A percentile compares a stretch with the other conserved stretches of the same genome.
Evolutionary conservation across 2,797 vertebrate species (phyloP).

Genomic region (Anguilla obscura): DNA sequence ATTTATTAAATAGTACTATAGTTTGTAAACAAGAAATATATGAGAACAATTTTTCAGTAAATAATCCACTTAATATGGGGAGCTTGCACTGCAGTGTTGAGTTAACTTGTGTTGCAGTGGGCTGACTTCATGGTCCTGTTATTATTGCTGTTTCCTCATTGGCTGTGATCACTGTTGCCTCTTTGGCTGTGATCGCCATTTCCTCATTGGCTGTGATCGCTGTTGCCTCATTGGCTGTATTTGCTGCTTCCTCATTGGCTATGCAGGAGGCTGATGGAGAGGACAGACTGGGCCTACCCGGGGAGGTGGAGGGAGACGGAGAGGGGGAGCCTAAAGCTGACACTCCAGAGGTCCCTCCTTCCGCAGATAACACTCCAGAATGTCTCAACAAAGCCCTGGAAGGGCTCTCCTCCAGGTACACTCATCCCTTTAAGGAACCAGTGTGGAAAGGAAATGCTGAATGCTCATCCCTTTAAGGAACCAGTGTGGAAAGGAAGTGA

Average conservation of each 20-base stretch:
- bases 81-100: not conserved
- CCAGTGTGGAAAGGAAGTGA: not conserved
- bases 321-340: conserved; percentile 82
- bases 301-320: conserved; percentile 70
- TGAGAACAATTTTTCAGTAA: not conserved
- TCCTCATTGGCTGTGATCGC: not conserved
- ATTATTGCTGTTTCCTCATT: not conserved
- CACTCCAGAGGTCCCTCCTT: conserved; percentile 78
- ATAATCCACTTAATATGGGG: not conserved
- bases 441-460: not conserved
- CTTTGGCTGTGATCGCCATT: not conserved
- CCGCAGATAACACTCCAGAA: conserved; percentile 89
- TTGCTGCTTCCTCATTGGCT: not conserved
- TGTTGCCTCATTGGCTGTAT: not conserved
- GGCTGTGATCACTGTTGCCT: not conserved
- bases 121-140: not conserved
- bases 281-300: conserved; percentile 73
- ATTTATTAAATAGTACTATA: no score
- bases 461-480: not conserved
- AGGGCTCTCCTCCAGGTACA: conserved; percentile 91
- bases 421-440: not conserved
- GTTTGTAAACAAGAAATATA: not conserved
- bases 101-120: not conserved
- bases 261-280: conserved; percentile 82
- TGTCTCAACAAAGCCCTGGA: conserved; percentile 90